Percentiles rank a stretch among this genome's conserved stretches.
These are phyloP conservation scores for Charadrius vociferus DNA, from an alignment of 2,113 vertebrate species.

Conservation along the genomic window DNA sequence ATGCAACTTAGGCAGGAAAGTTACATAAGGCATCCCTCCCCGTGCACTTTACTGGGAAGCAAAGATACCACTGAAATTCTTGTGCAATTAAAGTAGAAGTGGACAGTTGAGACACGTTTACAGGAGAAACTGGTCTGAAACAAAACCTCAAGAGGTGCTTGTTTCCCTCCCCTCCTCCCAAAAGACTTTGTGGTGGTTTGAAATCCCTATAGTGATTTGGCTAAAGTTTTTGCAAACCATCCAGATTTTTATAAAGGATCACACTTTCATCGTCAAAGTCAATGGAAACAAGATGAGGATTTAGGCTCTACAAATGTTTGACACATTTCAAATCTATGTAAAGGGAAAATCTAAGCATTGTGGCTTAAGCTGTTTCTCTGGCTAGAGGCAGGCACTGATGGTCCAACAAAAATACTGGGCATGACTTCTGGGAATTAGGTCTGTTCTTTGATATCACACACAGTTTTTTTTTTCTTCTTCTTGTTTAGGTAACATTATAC, in stretches of 20 bases:
- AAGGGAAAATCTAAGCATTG: not conserved
- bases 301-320: not conserved
- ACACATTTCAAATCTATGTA: not conserved
- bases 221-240: not conserved
- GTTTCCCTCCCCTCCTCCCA: not conserved
- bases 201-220: not conserved
- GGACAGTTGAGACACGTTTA: not conserved
- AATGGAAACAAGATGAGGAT: not conserved
- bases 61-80: constrained; percentile 9
- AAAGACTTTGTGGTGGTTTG: not conserved
- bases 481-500: not conserved
- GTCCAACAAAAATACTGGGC: constrained; percentile 17
- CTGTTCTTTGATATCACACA: not conserved
- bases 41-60: not conserved
- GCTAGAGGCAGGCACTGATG: not conserved
- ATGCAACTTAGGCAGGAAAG: not conserved
- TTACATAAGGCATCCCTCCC: not conserved
- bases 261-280: not conserved
- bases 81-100: not conserved
- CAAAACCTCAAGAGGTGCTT: not conserved
- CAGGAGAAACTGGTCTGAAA: not conserved
- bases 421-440: not conserved
- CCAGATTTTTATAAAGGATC: not conserved
- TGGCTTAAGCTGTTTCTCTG: not conserved
- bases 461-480: not conserved